These are phyloP conservation scores for Pipistrellus kuhlii DNA, from an alignment of 2,797 vertebrate genomes.

Conservation along the genomic window DNA sequence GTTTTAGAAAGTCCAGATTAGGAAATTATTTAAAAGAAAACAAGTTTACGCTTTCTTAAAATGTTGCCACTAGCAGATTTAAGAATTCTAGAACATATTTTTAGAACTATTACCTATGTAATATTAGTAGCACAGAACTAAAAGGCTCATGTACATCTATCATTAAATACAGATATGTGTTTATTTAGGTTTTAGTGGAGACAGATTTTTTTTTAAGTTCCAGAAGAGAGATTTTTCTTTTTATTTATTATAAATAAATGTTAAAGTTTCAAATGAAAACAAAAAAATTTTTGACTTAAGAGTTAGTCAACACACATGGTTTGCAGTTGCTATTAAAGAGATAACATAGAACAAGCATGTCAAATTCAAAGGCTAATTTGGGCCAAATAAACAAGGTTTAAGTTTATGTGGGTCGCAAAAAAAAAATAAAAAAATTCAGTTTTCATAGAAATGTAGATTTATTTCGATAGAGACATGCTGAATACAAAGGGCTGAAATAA, in stretches of 20 bases:
- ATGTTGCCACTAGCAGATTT: conserved; percentile 33
- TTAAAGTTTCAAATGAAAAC: conserved; percentile 65
- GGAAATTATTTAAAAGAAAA: conserved; percentile 63
- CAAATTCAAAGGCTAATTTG: too few relatives aligned
- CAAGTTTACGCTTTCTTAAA: conserved; percentile 58
- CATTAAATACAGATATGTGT: conserved; percentile 33
- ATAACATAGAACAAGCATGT: conserved; percentile 42
- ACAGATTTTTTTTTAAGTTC: conserved; percentile 48
- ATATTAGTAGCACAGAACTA: neutral
- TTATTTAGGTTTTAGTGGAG: conserved; percentile 42
- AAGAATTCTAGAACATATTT: conserved; percentile 55
- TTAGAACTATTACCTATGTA: conserved; percentile 36
- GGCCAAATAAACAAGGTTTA: too few relatives aligned
- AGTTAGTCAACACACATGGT: conserved; percentile 60
- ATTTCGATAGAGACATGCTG: too few relatives aligned
- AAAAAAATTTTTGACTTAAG: conserved; percentile 68
- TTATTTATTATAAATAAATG: conserved; percentile 61
- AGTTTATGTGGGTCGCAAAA: too few relatives aligned
- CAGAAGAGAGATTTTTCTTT: neutral
- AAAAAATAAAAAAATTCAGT: too few relatives aligned
- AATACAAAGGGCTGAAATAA: too few relatives aligned
- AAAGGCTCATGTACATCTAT: conserved; percentile 35
- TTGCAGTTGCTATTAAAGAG: conserved; percentile 78
- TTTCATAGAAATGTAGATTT: too few relatives aligned
- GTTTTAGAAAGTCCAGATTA: conserved; percentile 67